Evolutionary conservation across 2,888 invertebrate species (phyloP).

Genomic region (Pachydiplax longipennis): DNA sequence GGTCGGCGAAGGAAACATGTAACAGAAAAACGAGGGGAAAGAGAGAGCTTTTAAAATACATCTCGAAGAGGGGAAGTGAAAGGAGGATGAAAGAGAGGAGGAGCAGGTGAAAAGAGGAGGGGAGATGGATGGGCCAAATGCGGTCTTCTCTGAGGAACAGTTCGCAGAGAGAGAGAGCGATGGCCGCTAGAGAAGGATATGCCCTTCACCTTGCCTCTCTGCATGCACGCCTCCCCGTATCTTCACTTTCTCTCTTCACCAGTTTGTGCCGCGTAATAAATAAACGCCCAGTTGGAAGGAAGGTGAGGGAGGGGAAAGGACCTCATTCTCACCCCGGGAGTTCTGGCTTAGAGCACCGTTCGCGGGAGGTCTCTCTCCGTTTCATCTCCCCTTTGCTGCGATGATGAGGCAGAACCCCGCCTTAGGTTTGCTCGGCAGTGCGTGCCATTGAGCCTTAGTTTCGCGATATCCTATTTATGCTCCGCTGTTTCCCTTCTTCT

Average conservation of each 20-base stretch:
- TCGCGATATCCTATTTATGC: not conserved
- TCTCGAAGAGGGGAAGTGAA: no score
- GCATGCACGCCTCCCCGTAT: not conserved
- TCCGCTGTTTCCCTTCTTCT: not conserved
- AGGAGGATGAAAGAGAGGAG: no score
- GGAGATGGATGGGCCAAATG: no score
- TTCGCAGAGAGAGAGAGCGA: no score
- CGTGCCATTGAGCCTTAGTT: not conserved
- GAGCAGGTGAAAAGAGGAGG: no score
- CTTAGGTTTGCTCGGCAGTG: not conserved
- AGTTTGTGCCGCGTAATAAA: not conserved
- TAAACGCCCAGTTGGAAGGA: not conserved
- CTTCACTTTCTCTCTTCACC: not conserved
- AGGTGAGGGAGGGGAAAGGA: not conserved
- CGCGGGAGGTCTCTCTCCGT: not conserved
- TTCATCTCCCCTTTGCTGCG: not conserved
- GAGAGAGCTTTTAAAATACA: no score
- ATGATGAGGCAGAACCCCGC: not conserved
- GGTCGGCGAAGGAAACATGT: no score
- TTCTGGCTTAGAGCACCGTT: not conserved
- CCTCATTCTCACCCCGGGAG: not conserved
- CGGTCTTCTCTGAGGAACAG: no score
- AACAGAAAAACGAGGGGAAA: no score
- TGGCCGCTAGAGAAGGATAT: no score
- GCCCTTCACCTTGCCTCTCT: not conserved